A percentile compares a stretch with the other conserved stretches of the same genome.
Conservation (phyloP, 2,888 invertebrate species). For the Epinotia brunnichana region DNA sequence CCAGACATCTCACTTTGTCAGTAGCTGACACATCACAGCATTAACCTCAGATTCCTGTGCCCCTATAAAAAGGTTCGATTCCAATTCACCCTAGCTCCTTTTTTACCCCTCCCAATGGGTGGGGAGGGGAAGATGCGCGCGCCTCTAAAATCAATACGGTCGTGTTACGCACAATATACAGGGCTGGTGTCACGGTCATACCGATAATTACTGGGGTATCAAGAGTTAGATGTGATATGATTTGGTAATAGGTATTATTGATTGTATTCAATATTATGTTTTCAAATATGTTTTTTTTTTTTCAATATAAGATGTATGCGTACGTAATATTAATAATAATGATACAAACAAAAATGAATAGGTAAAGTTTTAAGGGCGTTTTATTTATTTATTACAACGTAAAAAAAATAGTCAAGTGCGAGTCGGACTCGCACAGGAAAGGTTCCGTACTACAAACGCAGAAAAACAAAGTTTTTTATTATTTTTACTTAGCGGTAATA, state of each 20-base stretch:
- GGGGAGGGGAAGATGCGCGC: slow-evolving; percentile 71
- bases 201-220: slow-evolving; percentile 43
- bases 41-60: slow-evolving; percentile 76
- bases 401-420: background rate
- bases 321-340: too few species aligned
- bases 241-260: background rate
- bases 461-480: too few species aligned
- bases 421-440: background rate
- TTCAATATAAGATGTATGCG: too few species aligned
- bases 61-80: slow-evolving; percentile 80
- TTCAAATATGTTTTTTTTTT: too few species aligned
- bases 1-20: slow-evolving; percentile 51
- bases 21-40: slow-evolving; percentile 66
- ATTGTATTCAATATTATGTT: background rate
- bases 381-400: background rate
- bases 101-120: slow-evolving; percentile 55
- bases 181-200: slow-evolving; percentile 73
- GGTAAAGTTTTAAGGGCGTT: too few species aligned
- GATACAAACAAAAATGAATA: too few species aligned
- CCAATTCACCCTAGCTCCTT: slow-evolving; percentile 76
- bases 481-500: background rate
- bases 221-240: slow-evolving; percentile 8
- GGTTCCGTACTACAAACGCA: too few species aligned
- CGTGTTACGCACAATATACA: slow-evolving; percentile 77
- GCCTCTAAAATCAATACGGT: slow-evolving; percentile 81